A percentile compares a stretch with the other conserved stretches of the same genome.
Evolutionary conservation across 2,888 invertebrate species (phyloP).

Genomic region (Drosophila neonasuta): DNA sequence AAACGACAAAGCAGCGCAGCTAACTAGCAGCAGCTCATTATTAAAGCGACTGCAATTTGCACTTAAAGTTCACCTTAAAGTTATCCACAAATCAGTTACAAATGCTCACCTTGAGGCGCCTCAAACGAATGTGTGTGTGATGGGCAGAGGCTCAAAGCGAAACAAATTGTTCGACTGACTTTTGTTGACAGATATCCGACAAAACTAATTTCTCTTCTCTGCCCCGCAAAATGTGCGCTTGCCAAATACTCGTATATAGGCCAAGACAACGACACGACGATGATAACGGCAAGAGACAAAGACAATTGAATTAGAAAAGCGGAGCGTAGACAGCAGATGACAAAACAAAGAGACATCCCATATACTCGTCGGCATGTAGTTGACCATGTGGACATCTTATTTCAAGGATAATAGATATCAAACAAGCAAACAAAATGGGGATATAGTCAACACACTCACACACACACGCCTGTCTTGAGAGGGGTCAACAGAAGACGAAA

Average conservation of each 20-base stretch:
- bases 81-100: not conserved
- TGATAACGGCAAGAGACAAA: constrained; percentile 19
- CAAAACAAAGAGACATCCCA: constrained; percentile 38
- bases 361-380: constrained; percentile 19
- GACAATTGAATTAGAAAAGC: constrained; percentile 61
- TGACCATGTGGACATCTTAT: constrained; percentile 50
- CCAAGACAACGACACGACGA: constrained; percentile 46
- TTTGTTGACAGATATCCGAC: constrained; percentile 53
- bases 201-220: constrained; percentile 46
- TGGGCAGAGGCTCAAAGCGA: constrained; percentile 14
- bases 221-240: constrained; percentile 26
- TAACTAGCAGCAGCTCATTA: constrained; percentile 52
- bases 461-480: not conserved
- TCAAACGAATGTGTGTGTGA: constrained; percentile 5
- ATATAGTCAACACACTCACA: constrained; percentile 25
- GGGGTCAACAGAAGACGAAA: constrained; percentile 1
- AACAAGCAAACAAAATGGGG: constrained; percentile 53
- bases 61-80: constrained; percentile 36
- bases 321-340: constrained; percentile 20
- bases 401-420: constrained; percentile 71
- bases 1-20: constrained; percentile 23
- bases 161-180: constrained; percentile 54
- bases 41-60: constrained; percentile 59
- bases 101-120: constrained; percentile 29
- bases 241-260: constrained; percentile 40